Evolutionary conservation across 2,797 vertebrate genomes (phyloP).

Genomic region (Graptemys geographica): DNA sequence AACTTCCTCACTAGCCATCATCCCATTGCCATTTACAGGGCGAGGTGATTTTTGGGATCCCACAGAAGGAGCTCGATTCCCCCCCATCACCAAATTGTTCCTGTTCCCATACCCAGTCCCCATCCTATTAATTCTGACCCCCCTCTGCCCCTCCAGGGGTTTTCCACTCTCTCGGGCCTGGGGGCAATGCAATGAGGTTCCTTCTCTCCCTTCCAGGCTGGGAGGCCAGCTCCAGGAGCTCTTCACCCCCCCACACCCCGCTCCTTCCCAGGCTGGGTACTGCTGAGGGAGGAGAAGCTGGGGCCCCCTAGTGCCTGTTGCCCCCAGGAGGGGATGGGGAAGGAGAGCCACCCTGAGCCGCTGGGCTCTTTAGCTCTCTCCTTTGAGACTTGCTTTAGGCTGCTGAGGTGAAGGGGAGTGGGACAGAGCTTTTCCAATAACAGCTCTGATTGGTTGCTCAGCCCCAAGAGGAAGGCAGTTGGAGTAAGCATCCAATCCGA

Average conservation of each 20-base stretch:
- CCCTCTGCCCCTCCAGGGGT: not conserved
- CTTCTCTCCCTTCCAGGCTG: not conserved
- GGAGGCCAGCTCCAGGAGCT: not conserved
- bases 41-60: not conserved
- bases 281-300: not conserved
- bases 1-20: not conserved
- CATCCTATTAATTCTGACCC: not conserved
- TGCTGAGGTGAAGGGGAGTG: not conserved
- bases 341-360: not conserved
- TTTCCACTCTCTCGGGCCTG: not conserved
- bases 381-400: not conserved
- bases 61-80: not conserved
- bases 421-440: not conserved
- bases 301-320: not conserved
- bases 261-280: not conserved
- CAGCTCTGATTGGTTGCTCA: not conserved
- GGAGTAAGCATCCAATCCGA: not conserved
- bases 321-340: not conserved
- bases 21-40: not conserved
- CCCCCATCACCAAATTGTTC: not conserved
- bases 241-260: fast-evolving
- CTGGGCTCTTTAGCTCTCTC: not conserved
- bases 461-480: not conserved
- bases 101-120: not conserved
- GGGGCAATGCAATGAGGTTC: not conserved